Base-by-base conservation (phyloP, 1,140 invertebrate genomes). In the Orussus abietinus region DNA sequence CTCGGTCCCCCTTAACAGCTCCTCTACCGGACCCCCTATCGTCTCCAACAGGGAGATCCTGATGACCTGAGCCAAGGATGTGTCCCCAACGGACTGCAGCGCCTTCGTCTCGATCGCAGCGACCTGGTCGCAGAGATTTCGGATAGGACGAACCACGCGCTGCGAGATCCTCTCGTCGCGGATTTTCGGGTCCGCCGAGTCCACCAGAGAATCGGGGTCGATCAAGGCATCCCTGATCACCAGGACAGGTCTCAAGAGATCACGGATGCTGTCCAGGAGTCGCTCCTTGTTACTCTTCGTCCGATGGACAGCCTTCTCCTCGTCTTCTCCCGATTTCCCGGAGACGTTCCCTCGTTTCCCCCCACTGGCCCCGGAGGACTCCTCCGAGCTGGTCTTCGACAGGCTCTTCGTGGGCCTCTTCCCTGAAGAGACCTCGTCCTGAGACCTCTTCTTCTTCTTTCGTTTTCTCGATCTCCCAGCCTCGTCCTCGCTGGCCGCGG, bases 11-110 rank as follows among this genome's bases (percentile, higher is more conserved):
- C 66, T 55, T 2, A 72, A 45, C 14, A 72, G 53, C 48, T 72
- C 69, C 45, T 72, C 69, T 0, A 58, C 59, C 4, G 69, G 69
- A 0, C 63, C 69, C 12, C 69, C 57, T 3, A 72, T 59, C 1
- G 56, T 35, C 52, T 72, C 69, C 22, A 72, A 38, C 18, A 72
- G 37, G 4, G 64, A 57, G 14, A 72, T 64, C 20, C 64, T 45
- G 4, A 56, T 40, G 0, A 42, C 52, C 38, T 69, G 66, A 15
- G 38, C 19, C n/a, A 62, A 33, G 1, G 66, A 64, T 20, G 34
- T 59, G 3, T 67, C 59, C 0, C 50, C 62, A 0, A 59, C 51
- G 20, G 48, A 51, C 35, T 64, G 59, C 18, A 69, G 41, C 5
- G 59, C 59, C 20, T 64, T 60, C 0, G 47, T 38, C 31, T 72